Conservation (phyloP, 1,140 invertebrate genomes). For the Drosophila jambulina region DNA sequence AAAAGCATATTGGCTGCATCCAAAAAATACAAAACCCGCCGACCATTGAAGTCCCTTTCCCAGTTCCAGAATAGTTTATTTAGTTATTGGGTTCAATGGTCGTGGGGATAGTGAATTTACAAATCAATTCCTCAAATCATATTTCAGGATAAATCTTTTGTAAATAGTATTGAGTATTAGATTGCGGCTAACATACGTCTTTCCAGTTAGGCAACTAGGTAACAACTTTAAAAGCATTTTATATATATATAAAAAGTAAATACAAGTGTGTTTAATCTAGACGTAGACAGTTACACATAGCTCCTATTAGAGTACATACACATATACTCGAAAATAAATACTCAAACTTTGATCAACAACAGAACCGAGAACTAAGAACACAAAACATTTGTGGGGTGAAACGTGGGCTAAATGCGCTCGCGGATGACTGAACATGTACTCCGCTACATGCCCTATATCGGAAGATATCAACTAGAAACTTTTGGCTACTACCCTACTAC, state of each 20-base stretch:
- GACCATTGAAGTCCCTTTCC: slow-evolving; percentile 3
- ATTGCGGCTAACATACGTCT: slow-evolving; percentile 34
- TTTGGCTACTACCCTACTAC: slow-evolving; percentile 71
- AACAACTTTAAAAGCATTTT: slow-evolving; percentile 55
- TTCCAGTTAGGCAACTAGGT: slow-evolving; percentile 45
- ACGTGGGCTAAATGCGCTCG: slow-evolving; percentile 34
- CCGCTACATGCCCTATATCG: slow-evolving; percentile 34
- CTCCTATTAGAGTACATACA: slow-evolving; percentile 34
- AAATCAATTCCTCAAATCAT: slow-evolving; percentile 81
- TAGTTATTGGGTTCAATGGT: slow-evolving; percentile 20
- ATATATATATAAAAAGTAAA: slow-evolving; percentile 39
- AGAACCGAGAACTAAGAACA: slow-evolving; percentile 48
- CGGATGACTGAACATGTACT: slow-evolving; percentile 18
- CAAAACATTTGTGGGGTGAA: slow-evolving; percentile 29
- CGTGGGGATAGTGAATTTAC: slow-evolving; percentile 46
- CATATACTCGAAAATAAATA: slow-evolving; percentile 69
- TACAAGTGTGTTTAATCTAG: slow-evolving; percentile 34
- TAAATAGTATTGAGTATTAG: slow-evolving; percentile 68
- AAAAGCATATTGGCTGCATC: slow-evolving; percentile 47
- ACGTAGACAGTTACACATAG: slow-evolving; percentile 51
- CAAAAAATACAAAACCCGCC: slow-evolving; percentile 28
- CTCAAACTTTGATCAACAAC: slow-evolving; percentile 50
- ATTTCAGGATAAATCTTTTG: slow-evolving; percentile 72
- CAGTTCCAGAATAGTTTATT: slow-evolving; percentile 2
- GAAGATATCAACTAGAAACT: slow-evolving; percentile 60